A percentile compares a stretch with the other conserved stretches of the same genome.
These are phyloP conservation scores for Microctonus hyperodae DNA, from an alignment of 2,888 invertebrate species.

Conservation along the genomic window DNA sequence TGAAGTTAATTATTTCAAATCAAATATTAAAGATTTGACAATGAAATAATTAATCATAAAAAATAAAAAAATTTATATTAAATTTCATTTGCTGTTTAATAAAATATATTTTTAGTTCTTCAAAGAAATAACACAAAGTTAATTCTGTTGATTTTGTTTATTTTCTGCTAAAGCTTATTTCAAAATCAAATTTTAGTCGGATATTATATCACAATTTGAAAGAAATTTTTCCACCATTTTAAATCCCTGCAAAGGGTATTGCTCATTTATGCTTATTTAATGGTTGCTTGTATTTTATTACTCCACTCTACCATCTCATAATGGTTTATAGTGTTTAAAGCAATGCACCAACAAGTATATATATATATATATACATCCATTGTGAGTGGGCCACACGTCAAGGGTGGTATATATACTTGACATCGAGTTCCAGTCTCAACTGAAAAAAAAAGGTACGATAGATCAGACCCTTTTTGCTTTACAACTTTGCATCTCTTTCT, in stretches of 20 bases:
- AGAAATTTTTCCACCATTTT: no score
- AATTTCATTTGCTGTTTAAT: no score
- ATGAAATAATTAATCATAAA: no score
- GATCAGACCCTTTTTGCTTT: slow-evolving; percentile 17
- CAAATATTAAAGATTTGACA: no score
- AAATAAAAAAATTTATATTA: no score
- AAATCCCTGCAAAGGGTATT: slow-evolving; percentile 25
- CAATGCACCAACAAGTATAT: slow-evolving; percentile 43
- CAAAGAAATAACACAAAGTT: no score
- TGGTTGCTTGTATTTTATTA: not conserved
- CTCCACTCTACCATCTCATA: not conserved
- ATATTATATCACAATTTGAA: no score
- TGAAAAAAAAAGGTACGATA: slow-evolving; percentile 8
- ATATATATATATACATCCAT: slow-evolving; percentile 45
- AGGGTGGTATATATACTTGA: slow-evolving; percentile 57
- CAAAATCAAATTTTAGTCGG: no score
- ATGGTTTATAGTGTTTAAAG: slow-evolving; percentile 37
- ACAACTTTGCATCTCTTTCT: slow-evolving; percentile 21
- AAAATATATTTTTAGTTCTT: no score
- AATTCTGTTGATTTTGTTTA: no score
- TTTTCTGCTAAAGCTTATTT: no score
- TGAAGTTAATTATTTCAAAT: no score
- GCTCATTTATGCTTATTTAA: slow-evolving; percentile 16
- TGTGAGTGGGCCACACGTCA: slow-evolving; percentile 57
- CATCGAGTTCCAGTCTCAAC: slow-evolving; percentile 38